Evolutionary conservation across 2,113 vertebrate genomes (phyloP).

Genomic region (Perccottus glenii): DNA sequence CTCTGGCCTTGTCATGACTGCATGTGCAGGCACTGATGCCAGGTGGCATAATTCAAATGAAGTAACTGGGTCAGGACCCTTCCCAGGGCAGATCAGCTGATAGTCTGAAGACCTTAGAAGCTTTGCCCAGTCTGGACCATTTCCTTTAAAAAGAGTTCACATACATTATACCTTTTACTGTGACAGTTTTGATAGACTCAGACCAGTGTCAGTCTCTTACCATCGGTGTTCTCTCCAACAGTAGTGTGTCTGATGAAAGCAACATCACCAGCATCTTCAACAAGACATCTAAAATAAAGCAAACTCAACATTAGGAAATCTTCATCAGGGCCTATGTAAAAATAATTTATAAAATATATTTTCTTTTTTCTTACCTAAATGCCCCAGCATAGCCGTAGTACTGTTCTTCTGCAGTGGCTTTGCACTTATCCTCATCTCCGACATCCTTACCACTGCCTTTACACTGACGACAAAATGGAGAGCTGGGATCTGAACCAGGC

Average conservation of each 20-base stretch:
- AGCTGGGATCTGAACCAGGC: slow-evolving; percentile 79
- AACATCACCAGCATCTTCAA: slow-evolving; percentile 83
- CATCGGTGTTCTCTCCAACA: slow-evolving; percentile 80
- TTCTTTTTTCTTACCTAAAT: slow-evolving; percentile 76
- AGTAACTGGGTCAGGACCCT: neutral
- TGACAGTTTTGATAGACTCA: neutral
- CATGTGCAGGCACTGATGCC: slow-evolving; percentile 72
- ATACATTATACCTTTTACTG: neutral
- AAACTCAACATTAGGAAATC: neutral
- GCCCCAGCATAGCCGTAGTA: slow-evolving; percentile 88
- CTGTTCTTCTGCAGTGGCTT: slow-evolving; percentile 76
- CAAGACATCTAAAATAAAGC: slow-evolving; percentile 83
- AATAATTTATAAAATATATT: neutral
- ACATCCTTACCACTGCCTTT: slow-evolving; percentile 56
- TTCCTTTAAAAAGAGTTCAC: slow-evolving; percentile 37
- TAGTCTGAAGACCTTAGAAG: slow-evolving; percentile 44
- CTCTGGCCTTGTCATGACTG: slow-evolving; percentile 76
- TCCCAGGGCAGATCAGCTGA: slow-evolving; percentile 70
- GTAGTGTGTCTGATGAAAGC: slow-evolving; percentile 89
- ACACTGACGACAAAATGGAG: slow-evolving; percentile 84
- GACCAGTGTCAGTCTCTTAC: slow-evolving; percentile 60
- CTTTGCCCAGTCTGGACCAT: slow-evolving; percentile 55
- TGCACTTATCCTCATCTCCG: slow-evolving; percentile 72
- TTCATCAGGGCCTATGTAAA: neutral
- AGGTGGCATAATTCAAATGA: slow-evolving; percentile 56